phyloP scores from a whole-genome alignment of 2,797 vertebrate genomes.

The Darevskia nairensis region DNA sequence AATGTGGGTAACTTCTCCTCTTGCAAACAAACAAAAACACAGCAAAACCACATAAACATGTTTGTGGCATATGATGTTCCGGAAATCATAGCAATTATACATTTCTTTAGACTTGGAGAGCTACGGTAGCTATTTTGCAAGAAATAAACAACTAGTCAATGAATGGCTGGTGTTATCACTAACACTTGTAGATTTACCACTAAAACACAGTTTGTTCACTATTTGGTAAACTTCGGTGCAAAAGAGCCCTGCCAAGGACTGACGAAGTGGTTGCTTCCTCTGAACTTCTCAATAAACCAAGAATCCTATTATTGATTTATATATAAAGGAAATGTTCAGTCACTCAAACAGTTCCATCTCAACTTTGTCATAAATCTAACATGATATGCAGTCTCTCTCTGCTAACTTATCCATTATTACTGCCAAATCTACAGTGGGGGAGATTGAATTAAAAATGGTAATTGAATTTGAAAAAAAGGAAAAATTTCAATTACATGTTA shows the following conservation, averaged over 20 bases:
- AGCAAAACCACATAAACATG: not conserved
- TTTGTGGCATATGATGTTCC: not conserved
- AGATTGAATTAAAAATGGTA: slow-evolving; percentile 20
- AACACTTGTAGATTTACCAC: slow-evolving; percentile 3
- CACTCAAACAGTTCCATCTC: slow-evolving; percentile 40
- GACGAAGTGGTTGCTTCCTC: not conserved
- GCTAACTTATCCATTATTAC: slow-evolving; percentile 52
- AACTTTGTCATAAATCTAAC: slow-evolving; percentile 42
- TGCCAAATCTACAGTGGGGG: slow-evolving; percentile 48
- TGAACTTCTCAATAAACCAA: slow-evolving; percentile 31
- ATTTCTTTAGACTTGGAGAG: not conserved
- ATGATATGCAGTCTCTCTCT: slow-evolving; percentile 19
- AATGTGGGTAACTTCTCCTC: not conserved
- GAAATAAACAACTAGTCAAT: not conserved
- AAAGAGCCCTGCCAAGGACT: not conserved
- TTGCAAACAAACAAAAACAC: not conserved
- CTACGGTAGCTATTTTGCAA: not conserved
- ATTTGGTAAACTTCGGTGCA: not conserved
- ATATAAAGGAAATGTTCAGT: slow-evolving; percentile 36
- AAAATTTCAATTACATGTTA: slow-evolving; percentile 40
- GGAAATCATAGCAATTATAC: not conserved
- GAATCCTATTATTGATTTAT: slow-evolving; percentile 48
- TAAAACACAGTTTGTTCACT: not conserved
- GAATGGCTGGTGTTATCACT: not conserved
- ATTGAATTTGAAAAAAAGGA: slow-evolving; percentile 18